Evolutionary conservation across 2,797 vertebrate genomes (phyloP), one percentile per base, ranked within the genome.

Genomic region (Ptychobarbus kaznakovi): DNA sequence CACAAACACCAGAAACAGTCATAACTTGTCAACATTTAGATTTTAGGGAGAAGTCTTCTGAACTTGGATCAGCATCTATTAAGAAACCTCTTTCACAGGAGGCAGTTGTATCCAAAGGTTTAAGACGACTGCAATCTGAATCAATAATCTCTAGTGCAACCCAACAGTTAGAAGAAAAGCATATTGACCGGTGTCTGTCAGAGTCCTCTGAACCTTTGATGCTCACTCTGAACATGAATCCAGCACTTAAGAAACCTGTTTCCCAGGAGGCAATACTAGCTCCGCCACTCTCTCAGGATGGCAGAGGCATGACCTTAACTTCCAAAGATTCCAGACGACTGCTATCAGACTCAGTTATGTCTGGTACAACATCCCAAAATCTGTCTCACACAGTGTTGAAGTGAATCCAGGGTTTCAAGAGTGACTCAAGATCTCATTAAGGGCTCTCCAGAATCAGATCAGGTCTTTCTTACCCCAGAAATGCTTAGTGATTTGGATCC

Each of bases 21-120:
- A 88, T 73, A 84, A 56, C 66, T 83, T 78, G 80, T 83, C 88
- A 88, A 88, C 80, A 90, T 85, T 92, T 95, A 80, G 86, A 91
- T 49, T 94, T 93, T 89, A 90, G 92, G n/a, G 91, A 93, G 38
- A n/a, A 88, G 44, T 78, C 85, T 35, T 83, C 80, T 2, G 74
- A 87, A 82, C 10, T n/a, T 3, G 89, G 79, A 35, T 66, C 61
- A 38, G 80, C 22, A 79, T 40, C 25, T 28, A 70, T 13, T 65
- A 22, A 84, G 20, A 75, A 46, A 42, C 13, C 58, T 18, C 28
- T 53, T 79, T 18, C 11, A 32, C 25, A 69, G 1, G 79, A 82
- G 13, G n/a, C 38, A 10, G 22, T 46, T 9, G 42, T 51, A 69
- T 53, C 20, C 51, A 20, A 58, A 51, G 22, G 8, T 74, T 76